Evolutionary conservation across 30 jellyfish, hydroid and myxozoan species (phyloP), one percentile per base, ranked within the genome.

Genomic region (Cassiopea andromeda): DNA sequence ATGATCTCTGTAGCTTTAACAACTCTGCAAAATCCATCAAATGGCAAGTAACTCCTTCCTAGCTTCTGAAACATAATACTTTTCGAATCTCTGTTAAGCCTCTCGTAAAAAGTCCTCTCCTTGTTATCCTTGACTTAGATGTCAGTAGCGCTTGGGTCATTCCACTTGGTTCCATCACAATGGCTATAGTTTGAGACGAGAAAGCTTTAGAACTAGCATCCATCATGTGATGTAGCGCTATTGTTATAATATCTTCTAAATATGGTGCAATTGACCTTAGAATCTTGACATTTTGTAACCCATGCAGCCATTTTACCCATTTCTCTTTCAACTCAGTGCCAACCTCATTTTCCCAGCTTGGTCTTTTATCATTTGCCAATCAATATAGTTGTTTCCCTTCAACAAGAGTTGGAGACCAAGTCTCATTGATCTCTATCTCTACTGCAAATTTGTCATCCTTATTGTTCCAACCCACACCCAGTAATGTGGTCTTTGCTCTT

Each of bases 161-260:
- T 1, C 93, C 87, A 57, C 87, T 85, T 2, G 93, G 87, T 57
- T 73, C 81, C 38, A 69, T 58, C 3, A 73, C 81, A 13, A 72
- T 43, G 17, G 87, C 87, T 1, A 73, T 50, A 3, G 87, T 74
- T 46, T 50, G 87, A 8, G 87, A 87, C 8, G 93, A 7, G 12
- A 85, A 87, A 19, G 84, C 93, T 47, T 85, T 85, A 16, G 66
- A 18, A 58, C 93, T 75, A 46, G 93, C 93, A 69, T 85, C 93
- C 87, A 85, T 75, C 69, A 85, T 4, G 70, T 85, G 87, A 75
- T 85, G 93, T 43, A 85, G 43, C 0, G 58, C 93, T 6, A 85
- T 57, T 45, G 44, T 44, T 74, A 82, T 72, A 15, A 85, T 57
- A 17, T 75, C 87, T 85, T 75, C 93, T 50, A 54, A 13, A 50